Evolutionary conservation across 2,113 vertebrate species (phyloP).

Genomic region (Kryptolebias marmoratus): DNA sequence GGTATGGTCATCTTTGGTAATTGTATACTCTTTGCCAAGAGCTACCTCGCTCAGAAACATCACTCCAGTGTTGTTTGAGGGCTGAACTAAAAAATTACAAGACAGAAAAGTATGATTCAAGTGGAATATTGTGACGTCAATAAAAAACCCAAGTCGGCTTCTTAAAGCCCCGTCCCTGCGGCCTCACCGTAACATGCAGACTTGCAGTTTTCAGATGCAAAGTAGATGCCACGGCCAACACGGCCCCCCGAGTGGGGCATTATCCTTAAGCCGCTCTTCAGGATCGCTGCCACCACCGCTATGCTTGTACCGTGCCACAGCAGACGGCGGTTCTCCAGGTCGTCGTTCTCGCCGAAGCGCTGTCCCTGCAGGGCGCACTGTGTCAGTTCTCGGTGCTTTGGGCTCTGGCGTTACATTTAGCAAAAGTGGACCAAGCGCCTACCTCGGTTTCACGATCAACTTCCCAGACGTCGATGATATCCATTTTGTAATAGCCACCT

Average conservation of each 20-base stretch:
- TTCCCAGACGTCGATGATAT: slow-evolving; percentile 86
- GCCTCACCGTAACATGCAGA: slow-evolving; percentile 86
- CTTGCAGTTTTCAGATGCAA: slow-evolving; percentile 90
- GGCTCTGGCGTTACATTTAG: not conserved
- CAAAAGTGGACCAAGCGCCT: slow-evolving; percentile 17
- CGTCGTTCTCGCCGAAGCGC: slow-evolving; percentile 78
- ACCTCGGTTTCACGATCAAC: slow-evolving; percentile 87
- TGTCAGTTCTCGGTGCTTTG: not conserved
- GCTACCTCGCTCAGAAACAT: slow-evolving; percentile 94
- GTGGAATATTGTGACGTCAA: not conserved
- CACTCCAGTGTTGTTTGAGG: slow-evolving; percentile 79
- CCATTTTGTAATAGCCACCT: not conserved
- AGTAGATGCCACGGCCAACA: slow-evolving; percentile 90
- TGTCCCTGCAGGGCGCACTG: slow-evolving; percentile 74
- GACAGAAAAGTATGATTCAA: not conserved
- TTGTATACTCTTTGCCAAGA: slow-evolving; percentile 84
- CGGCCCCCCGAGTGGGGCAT: slow-evolving; percentile 92
- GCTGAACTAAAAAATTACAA: slow-evolving; percentile 71
- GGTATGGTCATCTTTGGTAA: slow-evolving; percentile 70
- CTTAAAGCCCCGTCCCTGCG: not conserved
- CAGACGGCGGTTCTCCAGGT: slow-evolving; percentile 85
- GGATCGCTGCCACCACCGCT: slow-evolving; percentile 88
- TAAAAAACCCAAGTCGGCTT: not conserved
- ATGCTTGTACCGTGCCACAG: slow-evolving; percentile 93
- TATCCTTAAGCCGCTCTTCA: slow-evolving; percentile 91